Base-by-base conservation (phyloP, 2,797 vertebrate species). In the Trematomus bernacchii region DNA sequence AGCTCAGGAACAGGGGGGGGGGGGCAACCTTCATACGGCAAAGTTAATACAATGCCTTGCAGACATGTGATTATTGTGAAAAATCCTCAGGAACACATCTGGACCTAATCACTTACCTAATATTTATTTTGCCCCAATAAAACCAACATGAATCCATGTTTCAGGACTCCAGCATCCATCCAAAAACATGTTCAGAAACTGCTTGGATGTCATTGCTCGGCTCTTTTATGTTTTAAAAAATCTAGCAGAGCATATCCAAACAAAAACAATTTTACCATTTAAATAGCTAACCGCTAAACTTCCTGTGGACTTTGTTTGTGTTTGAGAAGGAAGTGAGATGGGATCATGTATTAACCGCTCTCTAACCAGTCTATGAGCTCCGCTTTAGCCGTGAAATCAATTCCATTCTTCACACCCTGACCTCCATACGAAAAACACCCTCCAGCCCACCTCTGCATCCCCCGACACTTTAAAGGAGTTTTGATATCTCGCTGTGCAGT, bases 301-400 rank as follows among this genome's bases (percentile, higher is more conserved):
- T 83, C 33, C 44, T 47, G 43, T 18, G 4, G 21, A 65, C 23
- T 46, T 53, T 66, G 42, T 67, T 40, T 66, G 67, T 60, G 77
- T 67, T 60, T 67, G 30, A 6, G 23, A 18, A 51, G 53, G 64
- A 74, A 52, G 16, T 6, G 12, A 62, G 60, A 64, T 71, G 53
- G n/a, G 63, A 65, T 69, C 0, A 27, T 62, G 65, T 74, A 23
- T 72, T 73, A 76, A 71, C 64, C 62, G 44, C 59, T 60, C 67
- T 66, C n/a, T 43, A 53, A 33, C 76, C 4, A 4, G 15, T 66
- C 71, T 37, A 13, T 60, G 51, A 71, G 80, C 55, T 71, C 66
- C 51, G 59, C 60, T 65, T 79, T 33, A 81, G 77, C 80, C 23
- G 11, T 88, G 77, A 89, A 91, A 92, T 91, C 85, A 80, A 66